Evolutionary conservation across 2,888 invertebrate genomes (phyloP).

Genomic region (Nemoura dubitans): DNA sequence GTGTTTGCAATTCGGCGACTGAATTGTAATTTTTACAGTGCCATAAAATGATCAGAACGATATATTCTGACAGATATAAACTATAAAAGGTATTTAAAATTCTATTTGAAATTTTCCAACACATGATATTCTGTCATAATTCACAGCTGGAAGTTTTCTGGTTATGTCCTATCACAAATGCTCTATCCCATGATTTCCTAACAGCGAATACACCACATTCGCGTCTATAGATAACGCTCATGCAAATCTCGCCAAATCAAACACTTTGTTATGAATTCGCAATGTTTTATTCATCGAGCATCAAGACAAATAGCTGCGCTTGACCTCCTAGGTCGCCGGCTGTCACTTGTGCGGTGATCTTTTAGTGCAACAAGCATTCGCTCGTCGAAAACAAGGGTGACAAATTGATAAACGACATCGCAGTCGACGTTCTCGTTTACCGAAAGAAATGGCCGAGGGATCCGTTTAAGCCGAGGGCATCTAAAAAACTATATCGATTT

Average conservation of each 20-base stretch:
- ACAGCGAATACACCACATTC: too few relatives aligned
- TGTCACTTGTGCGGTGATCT: neutral
- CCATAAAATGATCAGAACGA: conserved; percentile 3
- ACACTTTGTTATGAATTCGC: neutral
- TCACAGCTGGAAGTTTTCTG: neutral
- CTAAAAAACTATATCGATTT: conserved; percentile 28
- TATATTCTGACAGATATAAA: neutral
- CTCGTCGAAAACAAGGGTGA: conserved; percentile 14
- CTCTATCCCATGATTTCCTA: too few relatives aligned
- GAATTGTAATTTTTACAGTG: neutral
- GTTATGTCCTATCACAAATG: too few relatives aligned
- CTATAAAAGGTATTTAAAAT: neutral
- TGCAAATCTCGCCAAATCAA: neutral
- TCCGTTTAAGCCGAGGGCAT: conserved; percentile 17
- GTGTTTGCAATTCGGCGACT: conserved; percentile 15
- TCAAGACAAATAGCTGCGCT: neutral
- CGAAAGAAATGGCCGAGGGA: conserved; percentile 14
- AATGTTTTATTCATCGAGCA: neutral
- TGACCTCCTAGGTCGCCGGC: neutral
- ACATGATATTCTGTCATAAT: neutral
- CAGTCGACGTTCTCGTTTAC: neutral
- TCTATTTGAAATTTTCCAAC: neutral
- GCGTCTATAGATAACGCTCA: too few relatives aligned
- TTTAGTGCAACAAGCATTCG: conserved; percentile 16
- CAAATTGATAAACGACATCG: conserved; percentile 40